These are phyloP conservation scores for Pseudorectes ferrugineus DNA, from an alignment of 2,113 vertebrate genomes.

Conservation along the genomic window DNA sequence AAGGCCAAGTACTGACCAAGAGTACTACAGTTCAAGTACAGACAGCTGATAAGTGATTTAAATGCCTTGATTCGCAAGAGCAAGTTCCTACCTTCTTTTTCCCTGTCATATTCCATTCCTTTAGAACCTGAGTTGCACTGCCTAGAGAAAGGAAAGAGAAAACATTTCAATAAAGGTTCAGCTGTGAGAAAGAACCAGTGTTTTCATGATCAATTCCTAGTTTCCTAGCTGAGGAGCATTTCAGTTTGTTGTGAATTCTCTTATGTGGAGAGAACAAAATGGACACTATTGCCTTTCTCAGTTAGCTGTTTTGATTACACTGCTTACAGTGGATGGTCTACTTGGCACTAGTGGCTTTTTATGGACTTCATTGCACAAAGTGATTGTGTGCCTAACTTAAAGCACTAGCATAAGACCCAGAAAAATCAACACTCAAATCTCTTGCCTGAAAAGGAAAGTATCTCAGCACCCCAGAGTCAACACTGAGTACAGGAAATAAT, in stretches of 20 bases:
- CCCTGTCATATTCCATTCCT: conserved; percentile 80
- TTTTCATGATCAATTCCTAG: background rate
- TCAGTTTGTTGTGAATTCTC: background rate
- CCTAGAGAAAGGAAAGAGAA: conserved; percentile 65
- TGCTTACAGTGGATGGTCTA: background rate
- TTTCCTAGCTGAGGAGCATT: background rate
- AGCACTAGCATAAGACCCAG: background rate
- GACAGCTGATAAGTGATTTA: background rate
- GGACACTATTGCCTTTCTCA: background rate
- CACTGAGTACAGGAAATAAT: background rate
- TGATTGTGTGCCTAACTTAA: background rate
- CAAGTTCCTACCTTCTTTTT: conserved; percentile 78
- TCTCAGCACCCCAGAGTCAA: background rate
- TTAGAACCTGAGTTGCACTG: conserved; percentile 75
- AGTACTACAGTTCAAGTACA: background rate
- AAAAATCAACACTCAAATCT: background rate
- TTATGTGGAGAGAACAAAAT: background rate
- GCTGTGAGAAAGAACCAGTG: background rate
- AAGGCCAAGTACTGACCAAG: background rate
- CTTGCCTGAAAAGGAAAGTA: background rate
- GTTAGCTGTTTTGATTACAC: background rate
- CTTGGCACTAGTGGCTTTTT: background rate
- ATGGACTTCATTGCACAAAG: background rate
- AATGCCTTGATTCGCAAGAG: background rate
- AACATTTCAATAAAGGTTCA: conserved; percentile 15